Conservation (phyloP, 2,797 vertebrate genomes). For the Hirundo rustica region DNA sequence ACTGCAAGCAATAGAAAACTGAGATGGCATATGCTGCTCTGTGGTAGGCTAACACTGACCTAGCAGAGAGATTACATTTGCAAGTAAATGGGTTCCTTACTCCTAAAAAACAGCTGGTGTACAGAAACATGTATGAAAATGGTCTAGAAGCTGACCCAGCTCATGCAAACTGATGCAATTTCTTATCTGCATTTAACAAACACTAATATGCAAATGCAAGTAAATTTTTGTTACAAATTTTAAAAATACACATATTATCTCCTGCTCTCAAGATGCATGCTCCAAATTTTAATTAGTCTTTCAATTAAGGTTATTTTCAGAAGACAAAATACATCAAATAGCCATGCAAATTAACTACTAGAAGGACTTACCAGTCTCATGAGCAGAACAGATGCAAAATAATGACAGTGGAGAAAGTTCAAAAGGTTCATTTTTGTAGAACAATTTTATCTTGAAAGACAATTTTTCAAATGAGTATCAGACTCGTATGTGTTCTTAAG, state of each 20-base stretch:
- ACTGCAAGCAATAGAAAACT: not conserved
- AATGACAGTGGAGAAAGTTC: not conserved
- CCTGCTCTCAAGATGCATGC: not conserved
- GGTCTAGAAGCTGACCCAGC: not conserved
- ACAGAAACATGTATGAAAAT: not conserved
- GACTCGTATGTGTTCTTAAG: not conserved
- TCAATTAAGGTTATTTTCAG: not conserved
- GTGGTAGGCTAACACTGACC: not conserved
- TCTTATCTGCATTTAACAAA: not conserved
- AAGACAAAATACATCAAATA: not conserved
- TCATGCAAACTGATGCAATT: not conserved
- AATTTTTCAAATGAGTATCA: not conserved
- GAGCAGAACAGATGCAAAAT: not conserved
- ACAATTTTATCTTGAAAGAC: slow-evolving; percentile 5
- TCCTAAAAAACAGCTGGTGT: not conserved
- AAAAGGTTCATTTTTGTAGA: not conserved
- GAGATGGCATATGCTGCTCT: not conserved
- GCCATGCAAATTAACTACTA: not conserved
- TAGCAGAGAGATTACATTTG: not conserved
- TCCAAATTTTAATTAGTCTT: not conserved
- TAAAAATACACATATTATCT: not conserved
- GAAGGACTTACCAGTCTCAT: not conserved
- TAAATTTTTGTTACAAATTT: not conserved
- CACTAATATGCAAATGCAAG: not conserved
- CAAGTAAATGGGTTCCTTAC: not conserved